A percentile compares a stretch with the other conserved stretches of the same genome.
Conservation (phyloP, 2,888 invertebrate species). For the Lasius fuliginosus region DNA sequence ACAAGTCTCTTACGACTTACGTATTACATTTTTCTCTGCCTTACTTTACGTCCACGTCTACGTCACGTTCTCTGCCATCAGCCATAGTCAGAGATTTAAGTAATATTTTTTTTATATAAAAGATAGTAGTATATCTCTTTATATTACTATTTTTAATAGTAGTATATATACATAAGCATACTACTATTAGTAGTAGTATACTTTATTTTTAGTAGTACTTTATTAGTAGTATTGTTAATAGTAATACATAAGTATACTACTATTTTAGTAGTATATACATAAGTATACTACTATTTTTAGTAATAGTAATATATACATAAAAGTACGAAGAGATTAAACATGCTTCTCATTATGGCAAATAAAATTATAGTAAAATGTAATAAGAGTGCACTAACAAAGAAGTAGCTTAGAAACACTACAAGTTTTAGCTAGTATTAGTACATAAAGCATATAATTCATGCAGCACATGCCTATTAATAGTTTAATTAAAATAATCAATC, state of each 20-base stretch:
- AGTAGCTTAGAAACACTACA: not conserved
- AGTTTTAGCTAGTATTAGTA: slow-evolving; percentile 40
- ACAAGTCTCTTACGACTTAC: too few relatives aligned
- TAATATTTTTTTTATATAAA: too few relatives aligned
- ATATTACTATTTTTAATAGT: too few relatives aligned
- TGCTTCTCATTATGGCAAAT: slow-evolving; percentile 18
- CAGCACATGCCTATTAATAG: slow-evolving; percentile 74
- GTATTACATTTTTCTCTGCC: too few relatives aligned
- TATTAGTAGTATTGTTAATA: too few relatives aligned
- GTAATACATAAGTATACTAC: too few relatives aligned
- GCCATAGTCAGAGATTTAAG: not conserved
- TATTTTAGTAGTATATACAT: not conserved
- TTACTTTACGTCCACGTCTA: too few relatives aligned
- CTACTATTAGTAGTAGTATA: too few relatives aligned
- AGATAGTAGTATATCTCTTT: too few relatives aligned
- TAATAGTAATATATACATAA: not conserved
- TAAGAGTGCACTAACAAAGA: not conserved
- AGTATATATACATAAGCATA: too few relatives aligned
- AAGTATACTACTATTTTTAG: not conserved
- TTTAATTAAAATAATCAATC: slow-evolving; percentile 56
- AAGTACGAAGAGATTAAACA: not conserved
- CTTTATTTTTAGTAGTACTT: too few relatives aligned
- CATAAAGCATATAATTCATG: slow-evolving; percentile 62
- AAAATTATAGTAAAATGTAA: not conserved
- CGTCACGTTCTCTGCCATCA: too few relatives aligned